Evolutionary conservation across 1,140 invertebrate genomes (phyloP).

Genomic region (Papilio helenus): DNA sequence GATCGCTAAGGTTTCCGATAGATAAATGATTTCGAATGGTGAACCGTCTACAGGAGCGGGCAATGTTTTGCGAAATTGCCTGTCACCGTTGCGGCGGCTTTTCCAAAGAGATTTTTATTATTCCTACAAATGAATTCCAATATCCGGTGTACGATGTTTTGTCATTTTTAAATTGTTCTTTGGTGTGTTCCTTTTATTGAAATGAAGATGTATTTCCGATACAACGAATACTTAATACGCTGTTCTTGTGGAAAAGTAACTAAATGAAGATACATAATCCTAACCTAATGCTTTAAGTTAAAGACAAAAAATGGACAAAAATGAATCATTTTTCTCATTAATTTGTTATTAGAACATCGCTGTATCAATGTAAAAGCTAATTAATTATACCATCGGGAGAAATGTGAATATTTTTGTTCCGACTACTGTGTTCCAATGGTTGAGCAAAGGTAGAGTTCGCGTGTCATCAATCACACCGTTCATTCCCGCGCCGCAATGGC

Average conservation of each 20-base stretch:
- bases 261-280: neutral
- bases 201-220: neutral
- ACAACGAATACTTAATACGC: neutral
- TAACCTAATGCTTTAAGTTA: neutral
- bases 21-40: slow-evolving; percentile 44
- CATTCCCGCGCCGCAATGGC: slow-evolving; percentile 58
- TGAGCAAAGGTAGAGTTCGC: slow-evolving; percentile 1
- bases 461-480: slow-evolving; percentile 74
- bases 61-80: slow-evolving; percentile 36
- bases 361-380: neutral
- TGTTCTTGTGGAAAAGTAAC: too few relatives aligned
- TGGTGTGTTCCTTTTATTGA: neutral
- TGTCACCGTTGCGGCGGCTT: slow-evolving; percentile 26
- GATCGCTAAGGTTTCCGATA: slow-evolving; percentile 44
- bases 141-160: slow-evolving; percentile 8
- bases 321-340: neutral
- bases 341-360: neutral
- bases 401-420: slow-evolving; percentile 28
- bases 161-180: slow-evolving; percentile 10
- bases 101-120: slow-evolving; percentile 33
- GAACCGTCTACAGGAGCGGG: slow-evolving; percentile 30
- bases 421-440: slow-evolving; percentile 31
- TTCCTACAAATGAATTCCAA: slow-evolving; percentile 24
- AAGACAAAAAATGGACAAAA: neutral
- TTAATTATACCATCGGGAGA: neutral